phyloP scores from a whole-genome alignment of 2,888 invertebrate species.

The Thymelicus sylvestris region DNA sequence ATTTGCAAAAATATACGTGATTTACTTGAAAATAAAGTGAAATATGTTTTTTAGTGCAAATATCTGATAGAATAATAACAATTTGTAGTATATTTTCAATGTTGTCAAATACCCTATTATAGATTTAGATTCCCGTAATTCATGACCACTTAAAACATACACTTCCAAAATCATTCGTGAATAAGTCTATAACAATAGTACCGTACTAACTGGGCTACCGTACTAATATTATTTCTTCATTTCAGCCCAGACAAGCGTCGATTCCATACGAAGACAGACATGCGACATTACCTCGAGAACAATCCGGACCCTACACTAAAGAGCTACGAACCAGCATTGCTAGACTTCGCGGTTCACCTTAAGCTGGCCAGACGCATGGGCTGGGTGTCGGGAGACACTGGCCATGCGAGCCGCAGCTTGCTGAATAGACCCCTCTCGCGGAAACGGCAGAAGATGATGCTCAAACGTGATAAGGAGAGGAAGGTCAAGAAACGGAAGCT shows the following conservation, averaged over 20 bases:
- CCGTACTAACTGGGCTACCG: too few relatives aligned
- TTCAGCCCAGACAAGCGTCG: slow-evolving; percentile 70
- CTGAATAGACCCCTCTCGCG: slow-evolving; percentile 39
- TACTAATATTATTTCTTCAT: slow-evolving; percentile 16
- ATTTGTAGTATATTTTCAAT: too few relatives aligned
- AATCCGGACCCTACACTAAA: slow-evolving; percentile 50
- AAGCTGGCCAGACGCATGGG: slow-evolving; percentile 75
- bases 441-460: slow-evolving; percentile 57
- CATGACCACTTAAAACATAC: too few relatives aligned
- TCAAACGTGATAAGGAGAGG: slow-evolving; percentile 52
- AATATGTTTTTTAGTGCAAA: too few relatives aligned
- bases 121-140: too few relatives aligned
- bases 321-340: slow-evolving; percentile 60
- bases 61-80: too few relatives aligned
- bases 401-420: background rate
- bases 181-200: too few relatives aligned
- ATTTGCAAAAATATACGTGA: too few relatives aligned
- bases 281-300: slow-evolving; percentile 66
- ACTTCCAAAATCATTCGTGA: too few relatives aligned
- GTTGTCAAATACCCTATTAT: too few relatives aligned
- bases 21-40: too few relatives aligned
- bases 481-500: slow-evolving; percentile 48
- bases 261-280: slow-evolving; percentile 75
- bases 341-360: slow-evolving; percentile 77
- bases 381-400: slow-evolving; percentile 62